Evolutionary conservation across 2,888 invertebrate genomes (phyloP), one percentile per base, ranked within the genome.

Genomic region (Drosophila subquinaria): DNA sequence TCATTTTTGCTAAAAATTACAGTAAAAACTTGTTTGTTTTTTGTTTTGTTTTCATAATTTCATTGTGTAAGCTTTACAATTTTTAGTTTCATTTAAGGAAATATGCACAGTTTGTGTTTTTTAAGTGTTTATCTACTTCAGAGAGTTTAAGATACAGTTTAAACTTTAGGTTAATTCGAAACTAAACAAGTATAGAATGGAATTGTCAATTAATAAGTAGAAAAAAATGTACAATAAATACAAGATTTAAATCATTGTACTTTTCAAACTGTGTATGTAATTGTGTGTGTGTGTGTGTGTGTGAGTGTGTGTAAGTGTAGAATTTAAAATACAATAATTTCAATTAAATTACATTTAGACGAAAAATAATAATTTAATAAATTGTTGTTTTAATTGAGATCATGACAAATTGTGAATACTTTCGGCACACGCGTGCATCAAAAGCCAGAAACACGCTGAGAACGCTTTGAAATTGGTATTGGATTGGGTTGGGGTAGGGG

Each of bases 351-450:
- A 84, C 73, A 84, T 79, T 79, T 76, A 79, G 68, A 68, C 70
- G 20, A 27, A 76, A 76, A 82, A 82, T 64, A 64, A 78, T 73
- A 82, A 78, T 73, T 69, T 76, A 81, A 56, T 56, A 30, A 73
- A 82, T 81, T 77, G 71, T 75, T 73, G 71, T 69, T 73, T 73
- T 76, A 78, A 79, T 81, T 84, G 84, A 84, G 84, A 84, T 84
- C 84, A 87, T 87, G 79, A 76, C 83, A 73, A 79, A 86, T 79
- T 87, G 81, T 81, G 75, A 83, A 84, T 84, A 84, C 84, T 84
- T 82, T 82, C 69, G 82, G 77, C 77, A 84, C 77, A 81, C 87
- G 84, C 72, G 81, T 72, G 79, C 87, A 71, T 51, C 81, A 65
- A 57, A 70, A 69, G 69, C 69, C 78, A 72, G 69, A 76, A 86